phyloP scores from a whole-genome alignment of 2,888 invertebrate genomes.

The Polyploca ridens region DNA sequence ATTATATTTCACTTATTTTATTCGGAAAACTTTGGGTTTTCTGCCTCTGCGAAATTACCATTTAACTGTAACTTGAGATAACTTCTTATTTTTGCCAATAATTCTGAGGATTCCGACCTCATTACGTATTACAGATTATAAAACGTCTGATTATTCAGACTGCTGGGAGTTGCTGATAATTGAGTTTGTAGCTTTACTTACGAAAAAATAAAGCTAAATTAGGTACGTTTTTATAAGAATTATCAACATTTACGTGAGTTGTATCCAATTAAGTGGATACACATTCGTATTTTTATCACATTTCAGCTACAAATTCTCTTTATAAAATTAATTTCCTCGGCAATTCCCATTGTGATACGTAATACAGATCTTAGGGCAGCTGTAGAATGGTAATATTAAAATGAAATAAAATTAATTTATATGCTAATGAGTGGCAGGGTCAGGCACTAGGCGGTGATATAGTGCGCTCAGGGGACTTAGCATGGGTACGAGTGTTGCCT shows the following conservation, averaged over 20 bases:
- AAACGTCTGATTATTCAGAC: neutral
- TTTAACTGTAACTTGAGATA: slow-evolving; percentile 26
- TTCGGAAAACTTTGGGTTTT: slow-evolving; percentile 21
- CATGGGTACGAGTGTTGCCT: slow-evolving; percentile 13
- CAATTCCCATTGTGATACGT: slow-evolving; percentile 5
- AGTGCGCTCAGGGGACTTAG: slow-evolving; percentile 48
- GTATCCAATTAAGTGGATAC: too few relatives aligned
- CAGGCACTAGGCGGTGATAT: slow-evolving; percentile 46
- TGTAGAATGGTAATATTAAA: slow-evolving; percentile 46
- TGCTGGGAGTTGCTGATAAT: neutral
- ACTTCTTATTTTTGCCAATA: slow-evolving; percentile 32
- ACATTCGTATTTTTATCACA: neutral
- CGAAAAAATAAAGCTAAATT: neutral
- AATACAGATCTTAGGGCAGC: slow-evolving; percentile 6
- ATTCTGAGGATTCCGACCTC: slow-evolving; percentile 19
- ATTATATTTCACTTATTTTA: slow-evolving; percentile 35
- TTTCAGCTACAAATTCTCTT: neutral
- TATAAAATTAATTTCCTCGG: neutral
- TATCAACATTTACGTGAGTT: too few relatives aligned
- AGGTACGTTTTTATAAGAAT: neutral
- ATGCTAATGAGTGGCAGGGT: slow-evolving; percentile 57
- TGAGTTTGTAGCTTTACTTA: neutral
- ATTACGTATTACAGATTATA: slow-evolving; percentile 1
- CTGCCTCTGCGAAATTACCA: slow-evolving; percentile 18
- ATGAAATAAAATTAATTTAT: slow-evolving; percentile 69